Evolutionary conservation across 2,797 vertebrate species (phyloP).

Genomic region (Cynopterus sphinx): DNA sequence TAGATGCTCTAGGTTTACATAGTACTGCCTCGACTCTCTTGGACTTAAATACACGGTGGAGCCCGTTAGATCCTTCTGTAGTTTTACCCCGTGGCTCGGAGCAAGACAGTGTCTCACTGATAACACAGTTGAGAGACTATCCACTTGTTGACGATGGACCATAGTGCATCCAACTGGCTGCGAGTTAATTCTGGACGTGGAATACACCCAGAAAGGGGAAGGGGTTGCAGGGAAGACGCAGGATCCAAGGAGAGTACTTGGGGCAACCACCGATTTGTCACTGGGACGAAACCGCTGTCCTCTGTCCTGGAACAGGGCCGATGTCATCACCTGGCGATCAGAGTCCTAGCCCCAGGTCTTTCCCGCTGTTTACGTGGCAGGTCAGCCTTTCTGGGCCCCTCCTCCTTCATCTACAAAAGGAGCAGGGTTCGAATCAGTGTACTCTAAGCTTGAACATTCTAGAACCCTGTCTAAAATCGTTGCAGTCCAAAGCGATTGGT

Average conservation of each 20-base stretch:
- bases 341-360: background rate
- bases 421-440: background rate
- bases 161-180: background rate
- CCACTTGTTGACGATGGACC: background rate
- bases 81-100: background rate
- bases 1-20: background rate
- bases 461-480: background rate
- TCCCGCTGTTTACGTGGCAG: rapidly evolving
- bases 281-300: background rate
- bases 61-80: background rate
- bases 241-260: background rate
- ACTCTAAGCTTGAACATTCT: background rate
- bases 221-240: background rate
- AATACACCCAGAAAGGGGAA: rapidly evolving
- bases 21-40: background rate
- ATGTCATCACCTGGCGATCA: background rate
- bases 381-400: background rate
- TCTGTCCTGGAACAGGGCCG: background rate
- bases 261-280: background rate
- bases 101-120: background rate
- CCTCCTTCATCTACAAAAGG: background rate
- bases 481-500: background rate
- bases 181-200: rapidly evolving
- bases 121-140: background rate
- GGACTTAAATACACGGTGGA: background rate